phyloP scores from a whole-genome alignment of 2,888 invertebrate species.

The Furcula furcula region DNA sequence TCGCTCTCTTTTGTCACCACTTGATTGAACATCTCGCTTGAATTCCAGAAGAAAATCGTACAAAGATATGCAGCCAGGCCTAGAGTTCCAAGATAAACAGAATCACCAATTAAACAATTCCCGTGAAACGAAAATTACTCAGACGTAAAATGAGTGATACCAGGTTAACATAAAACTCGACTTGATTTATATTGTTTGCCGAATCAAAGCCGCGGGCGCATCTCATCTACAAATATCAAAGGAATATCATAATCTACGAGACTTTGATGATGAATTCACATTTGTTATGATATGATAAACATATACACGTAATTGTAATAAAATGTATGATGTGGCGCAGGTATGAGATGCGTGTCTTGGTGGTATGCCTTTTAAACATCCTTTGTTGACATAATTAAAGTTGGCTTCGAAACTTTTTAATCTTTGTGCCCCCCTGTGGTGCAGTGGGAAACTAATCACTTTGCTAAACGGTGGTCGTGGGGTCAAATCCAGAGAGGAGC shows the following conservation, averaged over 20 bases:
- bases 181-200: constrained; percentile 2
- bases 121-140: neutral
- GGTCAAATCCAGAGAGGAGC: too few relatives aligned
- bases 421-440: too few relatives aligned
- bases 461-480: too few relatives aligned
- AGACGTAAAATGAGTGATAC: neutral
- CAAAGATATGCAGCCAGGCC: too few relatives aligned
- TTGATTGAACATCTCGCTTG: too few relatives aligned
- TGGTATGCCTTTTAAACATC: neutral
- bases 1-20: too few relatives aligned
- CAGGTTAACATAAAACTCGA: constrained; percentile 1
- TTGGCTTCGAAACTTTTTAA: too few relatives aligned
- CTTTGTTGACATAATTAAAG: neutral
- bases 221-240: constrained; percentile 3
- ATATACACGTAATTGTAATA: constrained; percentile 2
- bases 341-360: neutral
- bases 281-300: constrained; percentile 3
- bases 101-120: neutral
- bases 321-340: neutral
- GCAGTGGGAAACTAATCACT: too few relatives aligned
- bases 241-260: constrained; percentile 4
- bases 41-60: too few relatives aligned
- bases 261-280: constrained; percentile 1
- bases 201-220: neutral
- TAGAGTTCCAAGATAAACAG: neutral